Evolutionary conservation across 2,888 invertebrate species (phyloP).

Genomic region (Elmis aenea): DNA sequence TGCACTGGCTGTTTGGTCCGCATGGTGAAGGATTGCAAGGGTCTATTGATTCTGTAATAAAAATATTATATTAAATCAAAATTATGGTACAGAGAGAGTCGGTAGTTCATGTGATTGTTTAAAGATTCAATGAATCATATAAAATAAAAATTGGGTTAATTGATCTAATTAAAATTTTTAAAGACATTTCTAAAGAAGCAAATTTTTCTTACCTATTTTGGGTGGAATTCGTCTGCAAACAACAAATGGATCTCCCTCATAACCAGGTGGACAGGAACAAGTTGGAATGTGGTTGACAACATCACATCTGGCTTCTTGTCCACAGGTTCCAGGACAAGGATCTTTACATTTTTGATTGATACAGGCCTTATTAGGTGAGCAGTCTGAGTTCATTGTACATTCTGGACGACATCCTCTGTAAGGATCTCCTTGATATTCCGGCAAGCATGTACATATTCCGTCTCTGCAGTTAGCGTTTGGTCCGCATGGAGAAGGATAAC

Average conservation of each 20-base stretch:
- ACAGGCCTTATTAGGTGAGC: conserved; percentile 70
- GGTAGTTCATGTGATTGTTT: no score
- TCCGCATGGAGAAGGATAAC: conserved; percentile 70
- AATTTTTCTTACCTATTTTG: not conserved
- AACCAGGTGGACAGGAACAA: conserved; percentile 67
- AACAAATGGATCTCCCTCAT: conserved; percentile 74
- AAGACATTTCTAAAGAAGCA: no score
- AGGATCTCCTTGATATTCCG: conserved; percentile 69
- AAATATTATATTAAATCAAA: not conserved
- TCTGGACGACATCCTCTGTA: conserved; percentile 72
- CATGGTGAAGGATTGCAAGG: conserved; percentile 64
- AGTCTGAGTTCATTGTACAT: conserved; percentile 76
- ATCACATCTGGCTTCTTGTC: conserved; percentile 71
- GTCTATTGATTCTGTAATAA: conserved; percentile 32
- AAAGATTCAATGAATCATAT: no score
- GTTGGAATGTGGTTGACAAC: conserved; percentile 80
- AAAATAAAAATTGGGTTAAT: not conserved
- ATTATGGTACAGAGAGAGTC: not conserved
- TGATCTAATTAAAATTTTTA: not conserved
- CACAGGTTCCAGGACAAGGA: conserved; percentile 77
- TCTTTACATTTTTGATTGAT: conserved; percentile 71
- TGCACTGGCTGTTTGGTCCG: conserved; percentile 60
- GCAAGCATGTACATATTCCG: conserved; percentile 68
- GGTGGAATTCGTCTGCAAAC: conserved; percentile 41
- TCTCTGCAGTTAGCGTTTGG: conserved; percentile 66